Percentiles rank a stretch among this genome's conserved stretches.
Conservation (phyloP, 2,113 vertebrate species). For the Muntiacus muntjak region DNA sequence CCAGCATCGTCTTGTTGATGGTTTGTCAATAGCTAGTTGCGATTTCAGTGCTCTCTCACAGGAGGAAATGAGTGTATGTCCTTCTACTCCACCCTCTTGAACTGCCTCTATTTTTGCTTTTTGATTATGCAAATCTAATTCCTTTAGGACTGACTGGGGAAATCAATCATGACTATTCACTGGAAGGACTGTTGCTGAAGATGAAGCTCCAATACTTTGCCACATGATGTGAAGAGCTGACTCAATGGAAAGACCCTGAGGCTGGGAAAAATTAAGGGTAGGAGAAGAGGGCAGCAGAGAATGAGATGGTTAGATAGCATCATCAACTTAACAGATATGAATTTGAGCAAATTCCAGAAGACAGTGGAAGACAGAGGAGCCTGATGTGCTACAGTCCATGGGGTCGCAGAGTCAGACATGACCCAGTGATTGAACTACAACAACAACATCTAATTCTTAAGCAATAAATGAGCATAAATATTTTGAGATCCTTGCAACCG, state of each 20-base stretch:
- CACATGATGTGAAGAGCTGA: neutral
- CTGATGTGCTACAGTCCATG: neutral
- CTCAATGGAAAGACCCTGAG: neutral
- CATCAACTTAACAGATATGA: neutral
- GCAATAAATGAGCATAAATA: neutral
- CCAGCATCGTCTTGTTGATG: neutral
- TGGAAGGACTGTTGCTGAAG: neutral
- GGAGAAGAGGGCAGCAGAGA: neutral
- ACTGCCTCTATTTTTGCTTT: neutral
- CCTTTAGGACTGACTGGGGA: neutral
- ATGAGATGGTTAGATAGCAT: neutral
- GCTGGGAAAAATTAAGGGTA: neutral
- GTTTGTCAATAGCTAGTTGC: neutral
- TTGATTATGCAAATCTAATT: neutral
- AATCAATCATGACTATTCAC: neutral
- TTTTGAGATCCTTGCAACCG: neutral
- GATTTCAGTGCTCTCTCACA: neutral
- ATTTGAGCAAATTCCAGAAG: neutral
- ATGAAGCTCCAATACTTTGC: neutral
- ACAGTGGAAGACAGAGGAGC: neutral
- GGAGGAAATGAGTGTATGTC: neutral
- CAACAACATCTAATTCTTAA: neutral
- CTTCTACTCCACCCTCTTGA: neutral
- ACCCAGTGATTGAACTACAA: neutral
- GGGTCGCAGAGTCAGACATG: neutral